A percentile compares a stretch with the other conserved stretches of the same genome.
phyloP scores from a whole-genome alignment of 2,888 invertebrate species.

The Synergus japonicus region DNA sequence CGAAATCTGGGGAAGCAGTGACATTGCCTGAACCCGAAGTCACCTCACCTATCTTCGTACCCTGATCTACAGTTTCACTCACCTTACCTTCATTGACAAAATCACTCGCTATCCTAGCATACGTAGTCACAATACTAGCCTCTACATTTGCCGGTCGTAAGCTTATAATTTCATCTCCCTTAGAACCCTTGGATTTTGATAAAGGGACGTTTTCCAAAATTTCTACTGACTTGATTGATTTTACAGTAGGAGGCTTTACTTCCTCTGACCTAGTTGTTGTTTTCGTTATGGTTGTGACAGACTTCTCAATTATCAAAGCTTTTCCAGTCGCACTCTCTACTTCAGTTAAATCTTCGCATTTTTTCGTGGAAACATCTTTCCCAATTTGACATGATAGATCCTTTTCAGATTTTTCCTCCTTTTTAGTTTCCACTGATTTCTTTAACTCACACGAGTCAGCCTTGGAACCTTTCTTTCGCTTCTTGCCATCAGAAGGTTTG shows the following conservation, averaged over 20 bases:
- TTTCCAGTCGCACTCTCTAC: conserved; percentile 48
- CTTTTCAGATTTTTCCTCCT: conserved; percentile 38
- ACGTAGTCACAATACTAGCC: conserved; percentile 69
- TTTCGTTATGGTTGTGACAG: conserved; percentile 51
- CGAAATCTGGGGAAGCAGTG: conserved; percentile 41
- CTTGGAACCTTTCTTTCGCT: neutral
- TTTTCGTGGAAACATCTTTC: conserved; percentile 1
- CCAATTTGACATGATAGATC: conserved; percentile 23
- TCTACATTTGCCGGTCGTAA: conserved; percentile 71
- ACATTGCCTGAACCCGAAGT: conserved; percentile 34
- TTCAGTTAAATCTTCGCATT: conserved; percentile 41
- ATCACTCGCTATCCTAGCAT: conserved; percentile 61
- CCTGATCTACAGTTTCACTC: conserved; percentile 46
- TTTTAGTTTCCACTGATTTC: conserved; percentile 32
- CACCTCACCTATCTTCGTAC: conserved; percentile 41
- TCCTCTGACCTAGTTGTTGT: conserved; percentile 55
- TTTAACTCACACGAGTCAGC: neutral
- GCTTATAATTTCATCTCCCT: conserved; percentile 66
- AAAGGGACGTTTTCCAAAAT: conserved; percentile 62
- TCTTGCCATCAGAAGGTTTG: neutral
- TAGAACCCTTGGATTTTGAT: conserved; percentile 59
- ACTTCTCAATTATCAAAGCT: conserved; percentile 61
- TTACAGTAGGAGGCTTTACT: conserved; percentile 60
- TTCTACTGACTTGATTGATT: conserved; percentile 56
- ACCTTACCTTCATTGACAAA: conserved; percentile 15